Percentiles rank a stretch among this genome's conserved stretches.
Conservation (phyloP, 2,113 vertebrate genomes). For the Peromyscus californicus region DNA sequence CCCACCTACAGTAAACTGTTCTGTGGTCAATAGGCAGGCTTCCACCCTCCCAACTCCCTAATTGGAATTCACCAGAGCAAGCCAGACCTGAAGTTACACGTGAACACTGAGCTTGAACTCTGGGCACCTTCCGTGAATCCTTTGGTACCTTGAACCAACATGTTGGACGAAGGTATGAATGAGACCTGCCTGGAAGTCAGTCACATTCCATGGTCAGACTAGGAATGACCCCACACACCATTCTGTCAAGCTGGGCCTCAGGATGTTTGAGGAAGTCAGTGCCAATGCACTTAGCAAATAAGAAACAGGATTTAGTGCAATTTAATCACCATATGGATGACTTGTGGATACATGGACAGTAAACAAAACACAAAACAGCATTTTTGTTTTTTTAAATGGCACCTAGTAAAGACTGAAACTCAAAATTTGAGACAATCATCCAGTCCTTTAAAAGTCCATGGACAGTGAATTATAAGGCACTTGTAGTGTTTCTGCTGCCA, state of each 20-base stretch:
- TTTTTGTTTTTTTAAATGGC: constrained; percentile 69
- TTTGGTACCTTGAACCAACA: background rate
- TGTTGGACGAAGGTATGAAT: background rate
- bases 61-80: background rate
- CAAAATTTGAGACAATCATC: constrained; percentile 61
- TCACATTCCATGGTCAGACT: background rate
- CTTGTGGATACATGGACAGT: constrained; percentile 41
- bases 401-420: constrained; percentile 73
- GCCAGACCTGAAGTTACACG: background rate
- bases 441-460: constrained; percentile 62
- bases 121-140: background rate
- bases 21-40: background rate
- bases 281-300: constrained; percentile 71
- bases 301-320: constrained; percentile 84
- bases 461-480: constrained; percentile 69
- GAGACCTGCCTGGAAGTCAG: background rate
- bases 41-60: background rate
- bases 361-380: constrained; percentile 57
- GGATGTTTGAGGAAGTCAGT: constrained; percentile 68
- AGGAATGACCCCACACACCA: background rate
- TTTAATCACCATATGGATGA: constrained; percentile 79
- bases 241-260: background rate
- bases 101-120: background rate
- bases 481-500: constrained; percentile 61
- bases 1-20: background rate